phyloP scores from a whole-genome alignment of 1,140 invertebrate genomes.

The Drosophila nannoptera region DNA sequence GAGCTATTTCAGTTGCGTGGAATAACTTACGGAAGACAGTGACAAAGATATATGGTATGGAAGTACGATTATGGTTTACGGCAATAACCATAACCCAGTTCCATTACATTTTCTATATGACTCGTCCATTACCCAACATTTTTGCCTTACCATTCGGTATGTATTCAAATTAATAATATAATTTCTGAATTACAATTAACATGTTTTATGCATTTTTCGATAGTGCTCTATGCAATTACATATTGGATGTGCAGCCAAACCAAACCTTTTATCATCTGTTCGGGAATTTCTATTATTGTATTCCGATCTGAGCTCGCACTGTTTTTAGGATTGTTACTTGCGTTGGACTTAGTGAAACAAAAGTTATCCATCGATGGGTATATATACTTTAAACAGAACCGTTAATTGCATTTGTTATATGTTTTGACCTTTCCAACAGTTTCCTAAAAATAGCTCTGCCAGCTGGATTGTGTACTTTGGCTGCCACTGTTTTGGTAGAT shows the following conservation, averaged over 20 bases:
- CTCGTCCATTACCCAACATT: conserved; percentile 96
- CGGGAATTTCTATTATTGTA: conserved; percentile 92
- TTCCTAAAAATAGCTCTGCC: conserved; percentile 86
- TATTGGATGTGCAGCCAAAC: conserved; percentile 91
- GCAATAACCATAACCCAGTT: conserved; percentile 94
- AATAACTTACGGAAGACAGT: conserved; percentile 86
- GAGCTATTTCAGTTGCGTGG: conserved; percentile 87
- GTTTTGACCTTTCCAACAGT: conserved; percentile 79
- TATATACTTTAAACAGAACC: conserved; percentile 21
- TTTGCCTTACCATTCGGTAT: conserved; percentile 95
- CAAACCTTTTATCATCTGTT: conserved; percentile 88
- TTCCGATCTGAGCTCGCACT: conserved; percentile 94
- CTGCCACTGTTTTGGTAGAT: conserved; percentile 90
- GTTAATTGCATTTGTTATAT: conserved; percentile 1
- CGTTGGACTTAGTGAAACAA: conserved; percentile 86
- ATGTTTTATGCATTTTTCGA: conserved; percentile 73
- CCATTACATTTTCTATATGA: conserved; percentile 98
- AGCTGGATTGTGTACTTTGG: conserved; percentile 85
- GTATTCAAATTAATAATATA: conserved; percentile 24
- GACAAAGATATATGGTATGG: conserved; percentile 87
- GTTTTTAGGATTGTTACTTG: conserved; percentile 91
- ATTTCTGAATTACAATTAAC: not conserved
- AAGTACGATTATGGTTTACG: conserved; percentile 90
- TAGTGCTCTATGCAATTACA: conserved; percentile 92
- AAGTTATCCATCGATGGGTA: conserved; percentile 81